Base-by-base conservation (phyloP, 2,888 invertebrate genomes). In the Coenonympha glycerion region DNA sequence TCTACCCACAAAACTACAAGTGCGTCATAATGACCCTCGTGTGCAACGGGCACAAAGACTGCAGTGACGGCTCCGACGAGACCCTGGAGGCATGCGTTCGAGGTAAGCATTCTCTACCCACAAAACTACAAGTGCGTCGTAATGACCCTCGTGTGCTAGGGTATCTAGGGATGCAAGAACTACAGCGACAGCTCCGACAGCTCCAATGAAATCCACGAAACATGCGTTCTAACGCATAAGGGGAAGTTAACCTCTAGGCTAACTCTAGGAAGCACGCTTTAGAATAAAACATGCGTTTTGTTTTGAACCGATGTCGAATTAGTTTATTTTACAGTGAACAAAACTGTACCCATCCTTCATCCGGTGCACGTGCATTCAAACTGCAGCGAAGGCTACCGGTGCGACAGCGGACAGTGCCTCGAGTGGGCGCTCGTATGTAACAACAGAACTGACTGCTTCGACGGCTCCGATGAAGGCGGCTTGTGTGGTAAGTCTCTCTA, bases 21-120 rank as follows among this genome's bases (percentile, higher is more conserved):
- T 90, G 56, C 91, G 90, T 82, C 89, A 2, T 53, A 0, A 52
- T 55, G 54, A 42, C 28, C 6, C 49, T 41, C 3, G 63, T 80
- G 2, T 83, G 84, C 56, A 65, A 95, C 61, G 84, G 88, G 0
- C 66, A 69, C 0, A 82, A 89, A 44, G 93, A 95, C 65, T 95
- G 95, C 67, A 71, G 72, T 0, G 95, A 95, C 64, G 89, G 89
- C 8, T 91, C 92, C 0, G 95, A 95, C 65, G 95, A 95, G 60
- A 73, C 73, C 0, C 69, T 73, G 0, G 76, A 76, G 0, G 79
- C 77, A 28, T 84, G 84, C 54, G 58, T 55, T 2, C 55, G 48
- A 49, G 74, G 81, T 80, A 45, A 56, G 11, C 9, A 6, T 9
- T 40, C 11, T 3, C n/a, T 16, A 16, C 8, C 2, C 15, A 24